These are phyloP conservation scores for Phylloscopus collybita DNA, from an alignment of 2,797 vertebrate genomes.

Conservation along the genomic window DNA sequence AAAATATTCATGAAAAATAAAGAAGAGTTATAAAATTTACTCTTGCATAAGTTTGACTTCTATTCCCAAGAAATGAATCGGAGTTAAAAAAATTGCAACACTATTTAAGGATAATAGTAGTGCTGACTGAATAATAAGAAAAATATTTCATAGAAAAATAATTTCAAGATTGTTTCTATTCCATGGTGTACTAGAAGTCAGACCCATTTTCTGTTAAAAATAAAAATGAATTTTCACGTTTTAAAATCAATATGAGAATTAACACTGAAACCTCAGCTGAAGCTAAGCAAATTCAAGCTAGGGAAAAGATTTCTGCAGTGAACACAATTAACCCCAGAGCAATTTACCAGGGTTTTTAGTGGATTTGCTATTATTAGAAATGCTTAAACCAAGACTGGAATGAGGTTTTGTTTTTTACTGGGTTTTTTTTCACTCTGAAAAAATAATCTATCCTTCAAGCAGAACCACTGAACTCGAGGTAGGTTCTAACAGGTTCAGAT, in stretches of 20 bases:
- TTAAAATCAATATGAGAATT: conserved; percentile 54
- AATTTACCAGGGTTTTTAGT: conserved; percentile 24
- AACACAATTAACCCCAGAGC: conserved; percentile 44
- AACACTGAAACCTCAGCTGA: conserved; percentile 8
- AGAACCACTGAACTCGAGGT: not conserved
- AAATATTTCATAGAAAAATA: conserved; percentile 44
- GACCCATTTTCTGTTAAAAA: conserved; percentile 24
- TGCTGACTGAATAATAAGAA: conserved; percentile 17
- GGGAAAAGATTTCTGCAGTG: not conserved
- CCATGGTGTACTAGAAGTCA: not conserved
- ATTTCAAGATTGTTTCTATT: conserved; percentile 33
- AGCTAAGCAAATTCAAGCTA: conserved; percentile 41
- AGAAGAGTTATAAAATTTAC: conserved; percentile 34
- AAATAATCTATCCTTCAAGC: not conserved
- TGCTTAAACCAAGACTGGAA: conserved; percentile 13
- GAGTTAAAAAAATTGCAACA: conserved; percentile 22
- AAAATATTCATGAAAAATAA: conserved; percentile 52
- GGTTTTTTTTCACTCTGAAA: not conserved
- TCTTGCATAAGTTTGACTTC: conserved; percentile 44
- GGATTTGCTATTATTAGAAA: conserved; percentile 29
- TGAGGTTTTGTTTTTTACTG: not conserved
- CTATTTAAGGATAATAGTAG: conserved; percentile 22
- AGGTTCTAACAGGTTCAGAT: not conserved
- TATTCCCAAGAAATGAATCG: not conserved
- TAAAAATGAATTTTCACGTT: conserved; percentile 4